Evolutionary conservation across 2,113 vertebrate species (phyloP).

Genomic region (Procavia capensis): DNA sequence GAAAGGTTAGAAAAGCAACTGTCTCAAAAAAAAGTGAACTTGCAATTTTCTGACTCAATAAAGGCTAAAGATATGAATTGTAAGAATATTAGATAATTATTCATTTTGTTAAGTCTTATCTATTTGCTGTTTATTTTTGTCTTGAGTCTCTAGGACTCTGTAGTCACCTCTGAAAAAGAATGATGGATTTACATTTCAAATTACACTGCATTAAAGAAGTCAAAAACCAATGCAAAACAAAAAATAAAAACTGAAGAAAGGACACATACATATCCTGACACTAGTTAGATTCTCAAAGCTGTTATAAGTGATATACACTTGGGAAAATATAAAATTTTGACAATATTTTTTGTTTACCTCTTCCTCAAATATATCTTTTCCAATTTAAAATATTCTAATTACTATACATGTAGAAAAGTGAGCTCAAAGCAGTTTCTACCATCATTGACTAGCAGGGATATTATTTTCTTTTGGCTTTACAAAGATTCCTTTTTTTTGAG

Average conservation of each 20-base stretch:
- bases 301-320: neutral
- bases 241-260: neutral
- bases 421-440: neutral
- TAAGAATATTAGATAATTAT: constrained; percentile 5
- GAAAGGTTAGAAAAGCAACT: neutral
- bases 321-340: neutral
- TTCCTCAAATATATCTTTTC: neutral
- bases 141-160: neutral
- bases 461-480: constrained; percentile 18
- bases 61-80: neutral
- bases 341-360: constrained; percentile 25
- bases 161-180: constrained; percentile 19
- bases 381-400: neutral
- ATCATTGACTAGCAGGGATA: constrained; percentile 19
- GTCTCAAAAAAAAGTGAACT: constrained; percentile 5
- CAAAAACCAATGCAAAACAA: neutral
- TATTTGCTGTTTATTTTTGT: neutral
- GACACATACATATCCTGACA: neutral
- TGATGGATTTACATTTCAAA: neutral
- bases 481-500: neutral
- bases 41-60: neutral
- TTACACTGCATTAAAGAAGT: neutral
- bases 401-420: neutral
- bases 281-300: neutral
- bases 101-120: neutral